phyloP scores from a whole-genome alignment of 2,113 vertebrate species.

The Jaculus jaculus region DNA sequence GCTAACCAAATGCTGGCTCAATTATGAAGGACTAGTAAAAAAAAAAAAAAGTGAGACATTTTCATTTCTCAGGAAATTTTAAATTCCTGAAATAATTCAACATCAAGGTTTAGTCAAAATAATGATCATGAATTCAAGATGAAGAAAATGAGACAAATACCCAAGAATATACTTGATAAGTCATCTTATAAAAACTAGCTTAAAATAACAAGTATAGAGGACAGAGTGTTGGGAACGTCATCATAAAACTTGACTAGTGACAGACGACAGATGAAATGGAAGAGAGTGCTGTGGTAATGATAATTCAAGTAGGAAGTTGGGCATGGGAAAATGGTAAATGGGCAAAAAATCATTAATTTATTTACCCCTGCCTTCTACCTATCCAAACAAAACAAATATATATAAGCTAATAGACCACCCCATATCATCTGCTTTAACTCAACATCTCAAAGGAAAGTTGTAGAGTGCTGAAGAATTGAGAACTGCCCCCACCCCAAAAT shows the following conservation, averaged over 20 bases:
- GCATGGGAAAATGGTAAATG: not conserved
- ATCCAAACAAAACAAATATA: constrained; percentile 16
- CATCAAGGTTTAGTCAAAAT: not conserved
- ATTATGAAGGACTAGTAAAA: not conserved
- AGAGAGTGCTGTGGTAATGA: not conserved
- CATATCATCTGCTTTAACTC: not conserved
- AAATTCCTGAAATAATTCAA: not conserved
- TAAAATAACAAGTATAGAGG: not conserved
- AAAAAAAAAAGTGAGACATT: no score
- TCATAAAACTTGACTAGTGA: not conserved
- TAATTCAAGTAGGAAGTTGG: not conserved
- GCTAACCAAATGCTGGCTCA: not conserved
- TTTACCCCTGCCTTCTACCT: not conserved
- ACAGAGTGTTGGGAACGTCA: not conserved
- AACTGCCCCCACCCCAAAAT: no score
- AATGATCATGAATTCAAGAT: not conserved
- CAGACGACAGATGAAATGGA: not conserved
- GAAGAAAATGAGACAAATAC: not conserved
- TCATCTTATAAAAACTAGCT: constrained; percentile 8
- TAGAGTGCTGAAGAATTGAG: not conserved
- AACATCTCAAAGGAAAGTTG: constrained; percentile 1
- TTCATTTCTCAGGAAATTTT: not conserved
- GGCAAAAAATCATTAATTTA: not conserved
- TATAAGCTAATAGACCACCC: not conserved
- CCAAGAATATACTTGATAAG: not conserved